Evolutionary conservation across 2,797 vertebrate species (phyloP), one percentile per base, ranked within the genome.

Genomic region (Typhlichthys subterraneus): DNA sequence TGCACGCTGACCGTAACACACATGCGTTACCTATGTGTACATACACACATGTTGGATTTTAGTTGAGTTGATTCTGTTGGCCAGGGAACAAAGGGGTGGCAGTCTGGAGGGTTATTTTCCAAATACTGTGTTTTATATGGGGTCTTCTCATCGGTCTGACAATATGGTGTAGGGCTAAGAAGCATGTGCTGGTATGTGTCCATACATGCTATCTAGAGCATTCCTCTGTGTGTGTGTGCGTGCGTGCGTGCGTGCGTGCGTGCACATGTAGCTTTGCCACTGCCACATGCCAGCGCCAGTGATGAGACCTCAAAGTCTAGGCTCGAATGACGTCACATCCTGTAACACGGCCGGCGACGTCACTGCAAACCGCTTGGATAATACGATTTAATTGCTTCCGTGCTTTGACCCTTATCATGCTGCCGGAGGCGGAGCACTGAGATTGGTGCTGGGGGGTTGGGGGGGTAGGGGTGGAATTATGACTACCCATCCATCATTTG

Each of bases 361-460:
- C 89, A 91, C 70, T 12, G 54, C 19, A 49, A 74, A 76, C 67
- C 80, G 80, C 83, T 91, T 84, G 80, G 80, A 90, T 90, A 82
- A 88, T 83, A 75, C 75, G 61, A 83, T 76, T 90, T 90, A 90
- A 91, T 89, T 88, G 82, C 83, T 89, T 87, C 89, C 81, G 68
- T 83, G 81, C 80, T 72, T 81, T 65, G 45, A 81, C 77, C 82
- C 75, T 72, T 80, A 72, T 87, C 65, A 59, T 63, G 71, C 64
- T 15, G 56, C 59, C 63, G 58, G 13, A 61, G 58, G 66, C 72
- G 79, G 74, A 80, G 79, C 64, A 64, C 63, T 73, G 47, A 72
- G 81, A 86, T 76, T 75, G 75, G 66, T 8, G 57, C 42, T 59
- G 55, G 73, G 64, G 53, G 54, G 52, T 3, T 2, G 48, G 46